Evolutionary conservation across 2,888 invertebrate genomes (phyloP), one percentile per base, ranked within the genome.

Genomic region (Mythimna lalbum): DNA sequence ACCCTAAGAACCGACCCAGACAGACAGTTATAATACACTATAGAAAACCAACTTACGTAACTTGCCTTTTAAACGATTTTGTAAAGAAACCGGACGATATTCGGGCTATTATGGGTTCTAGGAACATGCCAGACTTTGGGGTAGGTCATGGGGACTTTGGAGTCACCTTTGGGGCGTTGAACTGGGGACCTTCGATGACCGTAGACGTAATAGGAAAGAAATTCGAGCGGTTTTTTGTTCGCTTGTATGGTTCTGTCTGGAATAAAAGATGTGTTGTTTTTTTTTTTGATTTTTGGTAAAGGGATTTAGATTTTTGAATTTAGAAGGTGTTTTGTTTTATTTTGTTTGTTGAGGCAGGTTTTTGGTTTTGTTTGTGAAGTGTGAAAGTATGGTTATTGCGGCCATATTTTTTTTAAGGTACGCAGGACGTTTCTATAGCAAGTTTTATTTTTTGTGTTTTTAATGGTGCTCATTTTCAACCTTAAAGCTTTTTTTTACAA

Each of bases 141-240:
- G 90, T 92, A 95, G 94, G 95, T 94, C 94, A 90, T 81, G 86
- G 84, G 91, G 94, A 93, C 94, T 87, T 88, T 88, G 17, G 77
- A 89, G 93, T 94, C 94, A 95, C 94, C 94, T 94, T 94, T 88
- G 67, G 93, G 90, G 68, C 92, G 80, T 82, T 92, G 94, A 94
- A 90, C 93, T 80, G 75, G 75, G 47, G 82, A 78, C 86, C 85
- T 85, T 73, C 67, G 63, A 21, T 47, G 69, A 65, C 63, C 73
- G 53, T 10, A 56, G 61, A 49, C 43, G 78, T 66, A 77, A 78
- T 86, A 78, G 73, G 74, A 59, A 64, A 78, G 67, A 76, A 80
- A 76, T 60, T 69, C 33, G 52, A 68, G 65, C 57, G n/a, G 64
- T 60, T 73, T 81, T 76, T 84, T 79, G 69, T 61, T 55, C 65